Evolutionary conservation across 2,113 vertebrate genomes (phyloP).

Genomic region (Bagarius yarrelli): DNA sequence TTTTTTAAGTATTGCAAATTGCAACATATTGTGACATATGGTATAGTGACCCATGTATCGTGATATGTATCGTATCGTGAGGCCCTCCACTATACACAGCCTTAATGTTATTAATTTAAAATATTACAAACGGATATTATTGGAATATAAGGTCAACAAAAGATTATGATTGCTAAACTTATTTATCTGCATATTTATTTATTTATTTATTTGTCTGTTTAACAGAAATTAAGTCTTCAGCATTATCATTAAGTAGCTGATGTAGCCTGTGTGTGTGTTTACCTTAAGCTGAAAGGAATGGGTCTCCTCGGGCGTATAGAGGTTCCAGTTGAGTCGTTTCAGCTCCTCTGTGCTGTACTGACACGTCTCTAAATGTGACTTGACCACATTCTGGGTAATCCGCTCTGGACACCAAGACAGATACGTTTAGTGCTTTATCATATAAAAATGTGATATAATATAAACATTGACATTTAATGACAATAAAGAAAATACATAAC

Average conservation of each 20-base stretch:
- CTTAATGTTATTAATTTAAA: too few species aligned
- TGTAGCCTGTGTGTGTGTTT: constrained; percentile 29
- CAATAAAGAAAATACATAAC: too few species aligned
- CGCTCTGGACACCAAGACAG: constrained; percentile 66
- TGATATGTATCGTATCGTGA: too few species aligned
- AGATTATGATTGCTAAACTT: neutral
- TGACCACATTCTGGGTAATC: constrained; percentile 83
- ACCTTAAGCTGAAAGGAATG: constrained; percentile 82
- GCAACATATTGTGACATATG: too few species aligned
- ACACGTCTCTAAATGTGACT: constrained; percentile 85
- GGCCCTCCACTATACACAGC: too few species aligned
- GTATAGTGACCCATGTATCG: too few species aligned
- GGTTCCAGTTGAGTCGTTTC: constrained; percentile 79
- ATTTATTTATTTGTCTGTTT: neutral
- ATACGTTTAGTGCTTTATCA: neutral
- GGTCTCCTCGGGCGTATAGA: constrained; percentile 81
- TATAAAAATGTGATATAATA: neutral
- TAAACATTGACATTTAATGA: too few species aligned
- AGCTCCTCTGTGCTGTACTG: constrained; percentile 85
- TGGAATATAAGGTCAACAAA: neutral
- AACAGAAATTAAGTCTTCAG: neutral
- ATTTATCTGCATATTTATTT: neutral
- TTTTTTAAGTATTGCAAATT: too few species aligned
- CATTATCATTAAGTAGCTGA: neutral
- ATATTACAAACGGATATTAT: too few species aligned